Conservation (phyloP, 2,888 invertebrate species). For the Pammene aurita region DNA sequence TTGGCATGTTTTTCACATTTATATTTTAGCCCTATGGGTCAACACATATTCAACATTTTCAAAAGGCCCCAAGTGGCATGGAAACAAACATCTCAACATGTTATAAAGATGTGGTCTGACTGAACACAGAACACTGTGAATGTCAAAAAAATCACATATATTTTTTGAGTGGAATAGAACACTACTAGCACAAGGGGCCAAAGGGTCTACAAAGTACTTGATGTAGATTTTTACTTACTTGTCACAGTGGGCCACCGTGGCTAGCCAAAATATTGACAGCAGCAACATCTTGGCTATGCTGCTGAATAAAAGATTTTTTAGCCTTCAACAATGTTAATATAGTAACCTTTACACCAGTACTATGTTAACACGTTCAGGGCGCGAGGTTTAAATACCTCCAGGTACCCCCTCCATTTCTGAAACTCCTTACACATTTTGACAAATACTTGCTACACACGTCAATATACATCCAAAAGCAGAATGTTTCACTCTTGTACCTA, state of each 20-base stretch:
- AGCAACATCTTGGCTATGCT: background rate
- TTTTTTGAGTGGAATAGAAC: too few species aligned
- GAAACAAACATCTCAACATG: too few species aligned
- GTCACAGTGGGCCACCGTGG: background rate
- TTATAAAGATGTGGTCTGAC: too few species aligned
- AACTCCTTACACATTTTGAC: background rate
- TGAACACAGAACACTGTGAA: too few species aligned
- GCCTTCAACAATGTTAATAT: slow-evolving; percentile 9
- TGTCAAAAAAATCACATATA: too few species aligned
- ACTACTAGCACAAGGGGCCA: too few species aligned
- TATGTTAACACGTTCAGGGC: slow-evolving; percentile 13
- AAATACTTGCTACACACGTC: background rate
- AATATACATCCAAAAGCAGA: background rate
- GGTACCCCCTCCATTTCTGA: background rate
- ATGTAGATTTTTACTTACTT: background rate
- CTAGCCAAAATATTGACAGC: slow-evolving; percentile 9
- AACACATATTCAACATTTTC: too few species aligned
- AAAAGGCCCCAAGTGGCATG: too few species aligned
- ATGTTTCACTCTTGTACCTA: too few species aligned
- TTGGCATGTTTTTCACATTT: too few species aligned
- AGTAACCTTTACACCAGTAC: background rate
- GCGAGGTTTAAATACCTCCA: background rate
- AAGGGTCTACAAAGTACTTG: too few species aligned
- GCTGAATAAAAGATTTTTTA: slow-evolving; percentile 9
- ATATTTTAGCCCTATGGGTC: too few species aligned